Evolutionary conservation across 2,113 vertebrate genomes (phyloP).

Genomic region (Nesogale talazaci): DNA sequence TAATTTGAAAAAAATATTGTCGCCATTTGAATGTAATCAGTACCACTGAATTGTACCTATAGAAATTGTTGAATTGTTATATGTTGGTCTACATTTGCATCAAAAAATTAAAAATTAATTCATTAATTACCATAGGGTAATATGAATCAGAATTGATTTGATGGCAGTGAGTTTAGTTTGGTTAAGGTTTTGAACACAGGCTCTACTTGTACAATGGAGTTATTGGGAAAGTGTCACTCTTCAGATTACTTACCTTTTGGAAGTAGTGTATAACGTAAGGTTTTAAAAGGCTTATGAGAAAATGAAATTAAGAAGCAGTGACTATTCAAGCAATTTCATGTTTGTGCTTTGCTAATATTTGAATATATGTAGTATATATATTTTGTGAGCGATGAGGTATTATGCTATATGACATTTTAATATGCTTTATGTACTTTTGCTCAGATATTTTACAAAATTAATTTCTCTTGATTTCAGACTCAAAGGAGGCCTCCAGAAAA

Average conservation of each 20-base stretch:
- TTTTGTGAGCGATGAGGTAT: neutral
- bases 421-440: neutral
- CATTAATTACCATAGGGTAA: no score
- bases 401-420: neutral
- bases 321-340: no score
- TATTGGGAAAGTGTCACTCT: neutral
- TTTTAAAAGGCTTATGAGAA: neutral
- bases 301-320: neutral
- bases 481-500: conserved; percentile 86
- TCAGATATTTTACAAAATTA: conserved; percentile 49
- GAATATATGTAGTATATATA: neutral
- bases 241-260: no score
- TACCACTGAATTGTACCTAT: neutral
- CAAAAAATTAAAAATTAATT: no score
- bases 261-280: no score
- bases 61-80: no score
- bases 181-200: neutral
- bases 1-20: neutral
- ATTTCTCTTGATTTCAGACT: conserved; percentile 83
- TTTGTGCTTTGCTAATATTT: neutral
- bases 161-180: no score
- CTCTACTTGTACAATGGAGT: neutral
- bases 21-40: neutral
- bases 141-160: no score
- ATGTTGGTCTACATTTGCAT: no score